Evolutionary conservation across 30 jellyfish, hydroid and myxozoan genomes (phyloP).

Genomic region (Chironex yamaguchii): DNA sequence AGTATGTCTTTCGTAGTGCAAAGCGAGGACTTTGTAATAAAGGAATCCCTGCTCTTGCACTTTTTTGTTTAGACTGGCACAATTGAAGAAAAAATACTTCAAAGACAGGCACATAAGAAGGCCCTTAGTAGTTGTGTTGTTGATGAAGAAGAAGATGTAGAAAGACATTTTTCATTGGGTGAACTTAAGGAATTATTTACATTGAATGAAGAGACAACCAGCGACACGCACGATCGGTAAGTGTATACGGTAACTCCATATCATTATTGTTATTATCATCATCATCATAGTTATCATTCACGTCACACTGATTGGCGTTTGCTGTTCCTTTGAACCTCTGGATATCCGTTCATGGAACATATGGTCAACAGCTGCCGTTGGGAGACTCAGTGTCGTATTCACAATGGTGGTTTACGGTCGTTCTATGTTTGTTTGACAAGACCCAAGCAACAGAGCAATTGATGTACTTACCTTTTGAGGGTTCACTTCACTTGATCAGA

Average conservation of each 20-base stretch:
- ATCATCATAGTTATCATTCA: too few species aligned
- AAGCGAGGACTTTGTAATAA: background rate
- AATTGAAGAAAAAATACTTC: constrained; percentile 96
- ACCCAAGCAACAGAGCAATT: too few species aligned
- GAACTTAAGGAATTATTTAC: constrained; percentile 92
- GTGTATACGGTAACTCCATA: background rate
- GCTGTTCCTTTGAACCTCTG: too few species aligned
- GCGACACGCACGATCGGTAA: constrained; percentile 98
- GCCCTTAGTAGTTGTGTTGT: constrained; percentile 99
- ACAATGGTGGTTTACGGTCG: too few species aligned
- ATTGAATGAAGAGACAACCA: constrained; percentile 73
- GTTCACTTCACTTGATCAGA: too few species aligned
- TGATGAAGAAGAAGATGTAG: constrained; percentile 98
- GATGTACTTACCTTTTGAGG: too few species aligned
- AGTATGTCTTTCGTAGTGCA: background rate
- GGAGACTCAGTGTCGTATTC: too few species aligned
- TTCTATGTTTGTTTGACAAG: too few species aligned
- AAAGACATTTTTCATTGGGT: constrained; percentile 87
- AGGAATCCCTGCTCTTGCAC: background rate
- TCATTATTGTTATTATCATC: too few species aligned
- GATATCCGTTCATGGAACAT: too few species aligned
- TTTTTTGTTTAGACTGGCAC: constrained; percentile 90
- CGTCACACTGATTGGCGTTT: too few species aligned
- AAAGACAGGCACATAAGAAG: constrained; percentile 99
- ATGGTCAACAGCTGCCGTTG: too few species aligned